phyloP scores from a whole-genome alignment of 2,797 vertebrate genomes.

The Pseudopleuronectes americanus region DNA sequence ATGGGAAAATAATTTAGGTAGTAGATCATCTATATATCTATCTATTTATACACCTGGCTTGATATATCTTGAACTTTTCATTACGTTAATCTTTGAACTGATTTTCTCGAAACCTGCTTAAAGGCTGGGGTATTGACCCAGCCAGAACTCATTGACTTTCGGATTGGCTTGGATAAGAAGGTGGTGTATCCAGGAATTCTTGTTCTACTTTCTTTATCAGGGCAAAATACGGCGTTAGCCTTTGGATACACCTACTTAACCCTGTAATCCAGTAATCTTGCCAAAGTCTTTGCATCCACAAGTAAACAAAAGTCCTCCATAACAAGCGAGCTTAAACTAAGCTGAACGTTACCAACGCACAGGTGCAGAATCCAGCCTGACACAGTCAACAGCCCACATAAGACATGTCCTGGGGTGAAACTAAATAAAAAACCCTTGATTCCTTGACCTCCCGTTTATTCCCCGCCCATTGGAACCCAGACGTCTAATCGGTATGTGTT shows the following conservation, averaged over 20 bases:
- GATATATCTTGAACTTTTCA: too few species aligned
- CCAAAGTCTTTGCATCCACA: slow-evolving; percentile 27
- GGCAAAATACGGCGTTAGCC: too few species aligned
- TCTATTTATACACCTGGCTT: too few species aligned
- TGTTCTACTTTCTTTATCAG: too few species aligned
- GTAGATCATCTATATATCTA: too few species aligned
- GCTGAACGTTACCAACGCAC: slow-evolving; percentile 37
- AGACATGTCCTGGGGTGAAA: slow-evolving; percentile 44
- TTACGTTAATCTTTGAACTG: too few species aligned
- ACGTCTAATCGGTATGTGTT: slow-evolving; percentile 19
- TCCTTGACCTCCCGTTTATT: slow-evolving; percentile 40
- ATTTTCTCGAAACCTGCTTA: too few species aligned
- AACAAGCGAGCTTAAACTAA: slow-evolving; percentile 47
- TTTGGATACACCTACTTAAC: not conserved
- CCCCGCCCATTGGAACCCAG: slow-evolving; percentile 15
- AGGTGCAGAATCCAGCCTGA: slow-evolving; percentile 46
- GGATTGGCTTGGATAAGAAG: too few species aligned
- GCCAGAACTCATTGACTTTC: too few species aligned
- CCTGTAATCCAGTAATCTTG: slow-evolving; percentile 31
- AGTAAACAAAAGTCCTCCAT: slow-evolving; percentile 12
- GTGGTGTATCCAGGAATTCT: too few species aligned
- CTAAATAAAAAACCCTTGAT: slow-evolving; percentile 39
- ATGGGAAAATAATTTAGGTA: too few species aligned
- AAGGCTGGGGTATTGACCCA: too few species aligned
- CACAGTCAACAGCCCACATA: not conserved